phyloP scores from a whole-genome alignment of 2,113 vertebrate genomes.

The Hippocampus guttulatus region DNA sequence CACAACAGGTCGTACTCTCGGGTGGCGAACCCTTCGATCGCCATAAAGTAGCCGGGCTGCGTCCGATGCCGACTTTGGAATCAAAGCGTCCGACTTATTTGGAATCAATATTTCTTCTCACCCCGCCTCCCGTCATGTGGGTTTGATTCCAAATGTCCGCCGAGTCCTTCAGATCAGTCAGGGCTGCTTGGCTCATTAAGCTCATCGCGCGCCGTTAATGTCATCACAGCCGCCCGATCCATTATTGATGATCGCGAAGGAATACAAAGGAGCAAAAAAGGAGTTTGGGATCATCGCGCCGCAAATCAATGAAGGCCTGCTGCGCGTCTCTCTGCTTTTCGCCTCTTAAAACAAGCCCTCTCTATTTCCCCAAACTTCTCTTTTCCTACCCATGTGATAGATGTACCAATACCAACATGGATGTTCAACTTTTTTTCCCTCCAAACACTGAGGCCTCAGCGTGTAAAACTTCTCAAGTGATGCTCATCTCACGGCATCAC shows the following conservation, averaged over 20 bases:
- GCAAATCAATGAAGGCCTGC: slow-evolving; percentile 28
- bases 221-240: slow-evolving; percentile 57
- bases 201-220: slow-evolving; percentile 33
- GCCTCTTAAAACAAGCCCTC: background rate
- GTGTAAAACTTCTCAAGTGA: background rate
- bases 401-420: background rate
- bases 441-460: background rate
- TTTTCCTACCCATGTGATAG: background rate
- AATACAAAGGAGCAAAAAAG: slow-evolving; percentile 50
- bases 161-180: slow-evolving; percentile 31
- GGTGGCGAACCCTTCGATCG: slow-evolving; percentile 52
- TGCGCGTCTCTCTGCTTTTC: slow-evolving; percentile 8
- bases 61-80: slow-evolving; percentile 10
- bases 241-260: slow-evolving; percentile 61
- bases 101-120: slow-evolving; percentile 41
- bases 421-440: background rate
- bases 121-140: background rate
- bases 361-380: background rate
- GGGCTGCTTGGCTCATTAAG: slow-evolving; percentile 48
- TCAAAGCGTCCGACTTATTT: slow-evolving; percentile 33
- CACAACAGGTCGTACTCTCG: slow-evolving; percentile 73
- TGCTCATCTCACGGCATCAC: too few species aligned
- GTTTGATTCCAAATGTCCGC: slow-evolving; percentile 17
- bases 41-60: slow-evolving; percentile 38
- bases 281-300: slow-evolving; percentile 11